Conservation (phyloP, 2,113 vertebrate genomes). For the Apodemus sylvaticus region DNA sequence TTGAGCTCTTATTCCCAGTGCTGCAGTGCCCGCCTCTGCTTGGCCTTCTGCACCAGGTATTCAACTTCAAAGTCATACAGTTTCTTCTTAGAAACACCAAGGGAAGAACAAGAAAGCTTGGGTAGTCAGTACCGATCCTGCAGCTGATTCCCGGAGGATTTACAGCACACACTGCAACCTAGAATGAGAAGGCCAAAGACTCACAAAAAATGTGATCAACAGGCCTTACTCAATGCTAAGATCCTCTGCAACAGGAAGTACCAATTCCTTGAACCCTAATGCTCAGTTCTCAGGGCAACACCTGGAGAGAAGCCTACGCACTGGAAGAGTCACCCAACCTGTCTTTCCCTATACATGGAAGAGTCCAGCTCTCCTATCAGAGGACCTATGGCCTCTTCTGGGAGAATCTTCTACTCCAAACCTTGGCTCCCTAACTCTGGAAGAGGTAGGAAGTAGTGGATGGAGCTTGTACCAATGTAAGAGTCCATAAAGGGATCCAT, state of each 20-base stretch:
- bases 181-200: neutral
- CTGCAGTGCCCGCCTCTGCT: slow-evolving; percentile 85
- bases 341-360: neutral
- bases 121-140: slow-evolving; percentile 87
- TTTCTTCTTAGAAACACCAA: slow-evolving; percentile 88
- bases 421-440: neutral
- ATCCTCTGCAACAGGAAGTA: neutral
- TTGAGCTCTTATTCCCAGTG: slow-evolving; percentile 90
- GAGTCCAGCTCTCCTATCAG: neutral
- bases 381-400: neutral
- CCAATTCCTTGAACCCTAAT: neutral
- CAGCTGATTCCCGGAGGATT: slow-evolving; percentile 86
- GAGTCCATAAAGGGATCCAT: slow-evolving; percentile 14
- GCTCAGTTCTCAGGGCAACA: neutral
- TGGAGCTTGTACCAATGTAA: neutral
- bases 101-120: slow-evolving; percentile 84
- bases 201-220: neutral
- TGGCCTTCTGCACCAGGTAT: slow-evolving; percentile 90
- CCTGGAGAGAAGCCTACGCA: neutral
- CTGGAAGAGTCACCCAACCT: neutral
- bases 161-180: slow-evolving; percentile 88
- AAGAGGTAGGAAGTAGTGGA: neutral
- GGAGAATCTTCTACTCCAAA: neutral
- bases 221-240: neutral
- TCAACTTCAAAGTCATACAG: slow-evolving; percentile 92